Base-by-base conservation (phyloP, 2,797 vertebrate genomes). In the Gadopsis marmoratus region DNA sequence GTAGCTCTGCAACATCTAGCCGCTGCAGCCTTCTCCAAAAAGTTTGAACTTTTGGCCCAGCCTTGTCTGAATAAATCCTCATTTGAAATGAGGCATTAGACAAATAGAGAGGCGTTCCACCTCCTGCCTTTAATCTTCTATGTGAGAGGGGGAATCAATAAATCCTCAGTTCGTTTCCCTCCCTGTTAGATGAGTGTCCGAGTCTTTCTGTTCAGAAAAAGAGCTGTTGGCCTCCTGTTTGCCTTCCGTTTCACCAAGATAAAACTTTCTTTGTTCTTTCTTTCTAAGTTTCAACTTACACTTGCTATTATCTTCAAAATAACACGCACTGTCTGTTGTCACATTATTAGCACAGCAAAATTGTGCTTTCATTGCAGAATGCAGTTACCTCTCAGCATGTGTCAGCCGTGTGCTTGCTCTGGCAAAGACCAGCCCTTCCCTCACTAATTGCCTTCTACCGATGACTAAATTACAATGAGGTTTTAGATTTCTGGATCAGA, bases 401-500 rank as follows among this genome's bases (percentile, higher is more conserved):
- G 83, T 83, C 74, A 76, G 79, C 61, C 59, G 33, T 82, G 84
- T 84, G 80, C 86, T 91, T 84, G 73, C 88, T 89, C 89, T 92
- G 92, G 91, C 87, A 94, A 81, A 88, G 86, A 72, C 83, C 87
- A 76, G 81, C 78, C 82, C 73, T 81, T 63, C 66, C 66, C 59
- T 87, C 63, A 26, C 86, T 95, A 92, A 94, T 91, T 88, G 79
- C 86, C 81, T 79, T 90, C 86, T 79, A 31, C 89, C 84, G 73
- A 90, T 91, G 91, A 84, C 88, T 94, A 88, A 91, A 91, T 94
- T 88, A 88, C 83, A 88, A 81, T 78, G 61, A 85, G 85, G 89
- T 89, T 86, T 93, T 81, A 81, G 76, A 81, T 94, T 92, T 91
- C 85, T 81, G 85, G 85, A 91, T 89, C 85, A 87, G 53, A 88